Percentiles rank a stretch among this genome's conserved stretches.
Evolutionary conservation across 1,140 invertebrate species (phyloP).

Genomic region (Megalonaias nervosa): DNA sequence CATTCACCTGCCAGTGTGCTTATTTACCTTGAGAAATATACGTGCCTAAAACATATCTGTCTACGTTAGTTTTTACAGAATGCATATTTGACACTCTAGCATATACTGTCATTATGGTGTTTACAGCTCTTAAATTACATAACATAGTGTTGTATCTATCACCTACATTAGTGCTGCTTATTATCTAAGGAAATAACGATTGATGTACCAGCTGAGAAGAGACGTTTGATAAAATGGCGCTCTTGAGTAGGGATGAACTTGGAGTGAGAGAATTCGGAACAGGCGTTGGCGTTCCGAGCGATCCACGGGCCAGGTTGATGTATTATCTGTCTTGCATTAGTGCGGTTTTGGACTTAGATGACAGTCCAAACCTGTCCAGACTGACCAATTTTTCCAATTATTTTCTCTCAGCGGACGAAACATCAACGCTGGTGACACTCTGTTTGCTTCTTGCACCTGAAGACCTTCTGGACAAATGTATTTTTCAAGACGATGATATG

Average conservation of each 20-base stretch:
- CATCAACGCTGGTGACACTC: slow-evolving; percentile 26
- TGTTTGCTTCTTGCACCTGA: slow-evolving; percentile 43
- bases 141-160: too few species aligned
- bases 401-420: slow-evolving; percentile 25
- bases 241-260: slow-evolving; percentile 5
- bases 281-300: neutral
- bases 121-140: too few species aligned
- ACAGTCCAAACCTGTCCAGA: slow-evolving; percentile 3
- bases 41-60: too few species aligned
- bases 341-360: slow-evolving; percentile 4
- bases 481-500: slow-evolving; percentile 44
- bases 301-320: slow-evolving; percentile 19
- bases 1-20: too few species aligned
- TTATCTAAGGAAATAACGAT: too few species aligned
- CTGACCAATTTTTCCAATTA: slow-evolving; percentile 11
- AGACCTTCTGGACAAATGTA: slow-evolving; percentile 42
- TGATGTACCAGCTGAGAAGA: too few species aligned
- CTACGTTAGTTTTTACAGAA: too few species aligned
- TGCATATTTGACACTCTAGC: too few species aligned
- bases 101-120: too few species aligned
- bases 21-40: too few species aligned
- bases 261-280: slow-evolving; percentile 2
- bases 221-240: slow-evolving; percentile 10
- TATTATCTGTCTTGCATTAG: slow-evolving; percentile 12
- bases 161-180: too few species aligned